These are phyloP conservation scores for Gadus chalcogrammus DNA, from an alignment of 2,113 vertebrate genomes.

Conservation along the genomic window DNA sequence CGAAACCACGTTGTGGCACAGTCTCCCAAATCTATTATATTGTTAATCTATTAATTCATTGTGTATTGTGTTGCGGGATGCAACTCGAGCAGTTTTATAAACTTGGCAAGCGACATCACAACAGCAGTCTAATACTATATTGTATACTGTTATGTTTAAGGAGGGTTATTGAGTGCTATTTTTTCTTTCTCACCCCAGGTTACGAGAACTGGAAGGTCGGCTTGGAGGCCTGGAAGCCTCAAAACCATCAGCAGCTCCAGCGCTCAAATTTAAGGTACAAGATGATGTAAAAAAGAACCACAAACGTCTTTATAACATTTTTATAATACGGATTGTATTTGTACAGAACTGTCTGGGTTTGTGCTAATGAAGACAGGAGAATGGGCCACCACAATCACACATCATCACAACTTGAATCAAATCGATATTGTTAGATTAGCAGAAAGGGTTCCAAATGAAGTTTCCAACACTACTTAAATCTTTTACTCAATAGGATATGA, in stretches of 20 bases:
- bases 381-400: neutral
- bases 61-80: too few relatives aligned
- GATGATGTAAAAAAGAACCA: neutral
- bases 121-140: neutral
- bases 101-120: neutral
- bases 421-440: too few relatives aligned
- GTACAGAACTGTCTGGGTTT: too few relatives aligned
- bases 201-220: constrained; percentile 87
- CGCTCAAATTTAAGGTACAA: constrained; percentile 92
- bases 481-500: too few relatives aligned
- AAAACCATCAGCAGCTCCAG: constrained; percentile 78
- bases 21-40: too few relatives aligned
- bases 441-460: too few relatives aligned
- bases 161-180: neutral
- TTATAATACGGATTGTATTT: too few relatives aligned
- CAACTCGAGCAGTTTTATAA: too few relatives aligned
- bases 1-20: too few relatives aligned
- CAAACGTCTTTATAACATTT: too few relatives aligned
- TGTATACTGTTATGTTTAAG: neutral
- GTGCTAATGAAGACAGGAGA: neutral
- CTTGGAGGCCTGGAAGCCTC: constrained; percentile 81
- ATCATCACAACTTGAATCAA: neutral
- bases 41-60: too few relatives aligned
- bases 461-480: too few relatives aligned
- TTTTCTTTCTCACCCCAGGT: constrained; percentile 62